phyloP scores from a whole-genome alignment of 2,113 vertebrate species.

The Osmerus mordax region DNA sequence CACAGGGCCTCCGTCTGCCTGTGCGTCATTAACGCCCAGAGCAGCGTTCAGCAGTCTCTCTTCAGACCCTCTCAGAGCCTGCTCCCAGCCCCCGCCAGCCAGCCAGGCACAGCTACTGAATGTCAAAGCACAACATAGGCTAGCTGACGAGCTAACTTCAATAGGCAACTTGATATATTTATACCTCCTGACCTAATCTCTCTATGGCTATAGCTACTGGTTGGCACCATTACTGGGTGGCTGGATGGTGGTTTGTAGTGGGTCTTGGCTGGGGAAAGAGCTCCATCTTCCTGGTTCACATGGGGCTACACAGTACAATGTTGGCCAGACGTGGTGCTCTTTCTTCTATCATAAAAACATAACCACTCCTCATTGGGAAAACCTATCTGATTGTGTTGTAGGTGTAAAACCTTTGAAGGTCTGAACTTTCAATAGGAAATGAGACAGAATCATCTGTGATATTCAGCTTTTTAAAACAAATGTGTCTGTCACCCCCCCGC shows the following conservation, averaged over 20 bases:
- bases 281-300: constrained; percentile 38
- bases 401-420: background rate
- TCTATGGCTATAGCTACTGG: constrained; percentile 29
- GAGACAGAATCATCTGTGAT: no score
- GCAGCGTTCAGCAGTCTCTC: constrained; percentile 16
- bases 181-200: constrained; percentile 51
- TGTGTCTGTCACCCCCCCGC: no score
- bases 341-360: background rate
- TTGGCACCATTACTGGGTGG: background rate
- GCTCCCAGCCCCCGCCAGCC: constrained; percentile 37
- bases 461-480: no score
- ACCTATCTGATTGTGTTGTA: background rate
- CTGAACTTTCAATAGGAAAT: no score
- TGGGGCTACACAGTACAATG: background rate
- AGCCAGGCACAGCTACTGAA: constrained; percentile 55
- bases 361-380: background rate
- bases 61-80: constrained; percentile 49
- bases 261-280: constrained; percentile 59
- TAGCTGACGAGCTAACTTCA: constrained; percentile 20
- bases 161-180: constrained; percentile 59
- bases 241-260: constrained; percentile 11
- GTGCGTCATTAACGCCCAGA: constrained; percentile 81
- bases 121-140: constrained; percentile 37
- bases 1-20: constrained; percentile 59
- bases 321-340: constrained; percentile 16